Evolutionary conservation across 2,888 invertebrate genomes (phyloP).

Genomic region (Trisateles emortualis): DNA sequence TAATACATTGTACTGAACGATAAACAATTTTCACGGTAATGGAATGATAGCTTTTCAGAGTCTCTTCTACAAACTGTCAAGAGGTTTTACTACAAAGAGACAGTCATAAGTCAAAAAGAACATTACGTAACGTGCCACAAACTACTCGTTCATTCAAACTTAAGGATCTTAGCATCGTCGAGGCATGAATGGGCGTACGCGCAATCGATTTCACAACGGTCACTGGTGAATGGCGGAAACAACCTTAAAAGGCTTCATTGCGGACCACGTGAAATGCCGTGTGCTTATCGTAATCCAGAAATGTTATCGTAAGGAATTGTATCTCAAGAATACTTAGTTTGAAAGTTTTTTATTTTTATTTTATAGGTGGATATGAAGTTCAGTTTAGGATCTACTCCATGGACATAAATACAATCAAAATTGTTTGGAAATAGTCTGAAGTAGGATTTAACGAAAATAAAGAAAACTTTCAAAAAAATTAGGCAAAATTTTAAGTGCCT

Average conservation of each 20-base stretch:
- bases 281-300: constrained; percentile 9
- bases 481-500: too few species aligned
- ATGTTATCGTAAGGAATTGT: too few species aligned
- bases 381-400: too few species aligned
- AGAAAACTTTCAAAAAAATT: too few species aligned
- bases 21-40: not conserved
- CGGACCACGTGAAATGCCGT: constrained; percentile 47
- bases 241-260: constrained; percentile 65
- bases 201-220: constrained; percentile 69
- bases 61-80: constrained; percentile 7
- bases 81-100: not conserved
- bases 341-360: too few species aligned
- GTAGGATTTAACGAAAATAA: too few species aligned
- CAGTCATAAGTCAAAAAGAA: constrained; percentile 12
- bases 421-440: too few species aligned
- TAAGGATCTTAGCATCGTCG: constrained; percentile 59
- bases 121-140: constrained; percentile 34
- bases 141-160: constrained; percentile 43
- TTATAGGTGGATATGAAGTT: too few species aligned
- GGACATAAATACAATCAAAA: too few species aligned
- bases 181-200: constrained; percentile 65
- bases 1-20: not conserved
- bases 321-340: too few species aligned
- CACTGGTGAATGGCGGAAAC: constrained; percentile 57
- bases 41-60: not conserved